Base-by-base conservation (phyloP, 2,797 vertebrate species). In the Acanthurus leucopareius region DNA sequence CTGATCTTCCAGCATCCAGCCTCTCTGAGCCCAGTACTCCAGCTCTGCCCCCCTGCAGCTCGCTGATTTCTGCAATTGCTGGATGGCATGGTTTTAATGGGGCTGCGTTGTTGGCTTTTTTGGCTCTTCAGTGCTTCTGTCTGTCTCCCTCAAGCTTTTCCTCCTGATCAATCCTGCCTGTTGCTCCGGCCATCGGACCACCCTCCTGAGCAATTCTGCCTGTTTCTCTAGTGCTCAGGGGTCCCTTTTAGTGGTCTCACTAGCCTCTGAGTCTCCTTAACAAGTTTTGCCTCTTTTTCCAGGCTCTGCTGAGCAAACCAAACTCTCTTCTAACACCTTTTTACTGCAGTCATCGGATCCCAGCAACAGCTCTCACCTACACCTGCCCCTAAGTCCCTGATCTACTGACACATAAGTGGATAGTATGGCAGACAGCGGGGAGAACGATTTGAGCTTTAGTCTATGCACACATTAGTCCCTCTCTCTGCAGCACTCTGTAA, bases 111-210 rank as follows among this genome's bases (percentile, higher is more conserved):
- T 14, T 49, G 45, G 0, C 38, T 72, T 53, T 42, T 60, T 67
- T 42, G n/a, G 40, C 11, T 59, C n/a, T 13, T 75, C 5, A 54
- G 49, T 25, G 22, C 45, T 73, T 82, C 16, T 78, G 53, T 64
- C 22, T 15, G 10, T 42, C 47, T 65, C 38, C 70, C 51, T 53
- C 16, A 7, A 51, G 28, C 28, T 32, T 32, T 32, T 32, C 28
- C 28, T 32, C 28, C 28, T 32, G 28, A 32, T 32, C 28, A 32
- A 32, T 32, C 17, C 48, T 51, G 15, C 17, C 47, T 19, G 47
- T 48, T 42, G 42, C 42, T 42, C 42, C 42, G 13, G 42, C 42
- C 10, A 10, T 42, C 13, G 42, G 42, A 42, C 10, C 4, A 13
- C 42, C 14, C 15, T 57, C 28, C 60, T 54, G 28, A 20, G 17